These are phyloP conservation scores for Macrotrachela quadricornifera DNA, from an alignment of 1,140 invertebrate species.

Conservation along the genomic window DNA sequence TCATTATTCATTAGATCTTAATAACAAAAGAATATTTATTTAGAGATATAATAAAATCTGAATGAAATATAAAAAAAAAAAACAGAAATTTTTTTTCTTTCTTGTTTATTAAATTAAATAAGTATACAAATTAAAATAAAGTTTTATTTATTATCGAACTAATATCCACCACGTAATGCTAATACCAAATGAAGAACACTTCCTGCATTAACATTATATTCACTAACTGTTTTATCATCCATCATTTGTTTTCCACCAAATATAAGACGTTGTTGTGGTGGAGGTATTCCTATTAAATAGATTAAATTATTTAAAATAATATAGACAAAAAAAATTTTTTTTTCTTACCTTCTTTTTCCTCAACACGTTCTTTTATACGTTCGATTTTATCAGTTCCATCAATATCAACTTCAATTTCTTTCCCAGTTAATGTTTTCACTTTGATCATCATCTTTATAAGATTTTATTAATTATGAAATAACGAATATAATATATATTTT, in stretches of 20 bases:
- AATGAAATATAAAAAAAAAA: no score
- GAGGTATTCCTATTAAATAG: constrained; percentile 47
- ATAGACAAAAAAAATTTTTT: background rate
- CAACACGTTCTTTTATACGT: constrained; percentile 93
- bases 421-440: constrained; percentile 33
- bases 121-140: no score
- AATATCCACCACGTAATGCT: constrained; percentile 49
- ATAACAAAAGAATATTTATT: no score
- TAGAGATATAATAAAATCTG: no score
- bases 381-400: constrained; percentile 99
- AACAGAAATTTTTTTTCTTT: background rate
- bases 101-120: no score
- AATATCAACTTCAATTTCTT: constrained; percentile 84
- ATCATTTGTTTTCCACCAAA: constrained; percentile 99
- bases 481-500: no score
- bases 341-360: constrained; percentile 97
- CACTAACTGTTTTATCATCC: constrained; percentile 95
- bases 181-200: constrained; percentile 95
- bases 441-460: constrained; percentile 25
- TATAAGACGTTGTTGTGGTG: constrained; percentile 91
- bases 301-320: background rate
- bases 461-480: no score
- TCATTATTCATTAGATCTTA: no score
- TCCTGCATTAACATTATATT: constrained; percentile 97
- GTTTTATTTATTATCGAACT: no score